phyloP scores from a whole-genome alignment of 2,113 vertebrate genomes.

The Charina bottae region DNA sequence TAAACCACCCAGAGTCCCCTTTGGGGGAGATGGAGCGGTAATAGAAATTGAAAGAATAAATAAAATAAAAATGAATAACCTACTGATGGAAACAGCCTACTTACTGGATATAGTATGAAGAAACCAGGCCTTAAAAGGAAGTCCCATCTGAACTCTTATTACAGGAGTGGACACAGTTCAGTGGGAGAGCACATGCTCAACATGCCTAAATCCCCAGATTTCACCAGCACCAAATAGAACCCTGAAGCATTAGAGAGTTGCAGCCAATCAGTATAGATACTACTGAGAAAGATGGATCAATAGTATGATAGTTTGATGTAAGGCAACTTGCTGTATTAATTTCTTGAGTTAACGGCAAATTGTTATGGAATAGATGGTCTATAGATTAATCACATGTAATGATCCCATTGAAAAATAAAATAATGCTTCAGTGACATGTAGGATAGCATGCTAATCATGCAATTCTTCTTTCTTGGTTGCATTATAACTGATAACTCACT shows the following conservation, averaged over 20 bases:
- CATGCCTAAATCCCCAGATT: neutral
- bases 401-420: neutral
- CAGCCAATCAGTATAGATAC: neutral
- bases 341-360: neutral
- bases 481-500: neutral
- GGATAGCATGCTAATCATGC: neutral
- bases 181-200: neutral
- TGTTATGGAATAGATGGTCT: neutral
- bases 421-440: neutral
- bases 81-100: neutral
- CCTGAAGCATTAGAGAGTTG: neutral
- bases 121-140: neutral
- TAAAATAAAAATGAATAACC: too few relatives aligned
- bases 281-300: neutral
- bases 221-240: neutral
- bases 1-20: too few relatives aligned
- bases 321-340: neutral
- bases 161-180: neutral
- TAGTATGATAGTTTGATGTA: neutral
- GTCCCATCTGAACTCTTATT: neutral
- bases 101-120: neutral
- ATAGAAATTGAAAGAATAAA: too few relatives aligned
- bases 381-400: neutral
- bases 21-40: too few relatives aligned
- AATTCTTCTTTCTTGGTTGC: neutral